Evolutionary conservation across 2,113 vertebrate genomes (phyloP), one percentile per base, ranked within the genome.

Genomic region (Lophochroa leadbeateri): DNA sequence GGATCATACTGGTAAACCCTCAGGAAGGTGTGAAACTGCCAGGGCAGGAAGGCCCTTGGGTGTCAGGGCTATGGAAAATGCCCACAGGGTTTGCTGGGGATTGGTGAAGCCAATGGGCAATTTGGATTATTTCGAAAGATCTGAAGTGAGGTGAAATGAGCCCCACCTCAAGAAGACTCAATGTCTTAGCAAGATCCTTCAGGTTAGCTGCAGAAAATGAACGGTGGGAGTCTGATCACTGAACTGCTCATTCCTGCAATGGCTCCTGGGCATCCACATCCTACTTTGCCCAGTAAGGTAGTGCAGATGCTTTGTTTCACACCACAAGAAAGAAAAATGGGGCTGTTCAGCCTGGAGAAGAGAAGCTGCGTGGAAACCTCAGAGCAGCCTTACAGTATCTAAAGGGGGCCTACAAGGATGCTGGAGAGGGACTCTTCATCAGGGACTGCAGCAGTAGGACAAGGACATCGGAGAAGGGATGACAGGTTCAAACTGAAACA

Each of bases 11-110:
- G 31, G 29, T 24, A 67, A 86, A 61, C 6, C 37, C 24, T 57
- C 15, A 25, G 50, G 28, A 53, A 74, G 41, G 50, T 19, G n/a
- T 31, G 63, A 27, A 33, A 47, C 53, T 37, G 39, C 43, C 57
- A 23, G 33, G 81, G 64, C 9, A 24, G 28, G 63, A 13, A 15
- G 50, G 58, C 27, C 47, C 20, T 10, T 28, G 21, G 46, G 6
- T 24, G 58, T 23, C 39, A 29, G 60, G 33, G 17, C 3, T 11
- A 49, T 0, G 2, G 53, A 17, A 29, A 16, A n/a, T 9, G 12
- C 9, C 29, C 49, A 7, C 28, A 4, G 53, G 24, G 2, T 11
- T 63, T 47, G 24, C 64, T 50, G 58, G n/a, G 15, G 37, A 35
- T 6, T 46, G 39, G 55, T 19, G 50, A 86, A 41, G 8, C 35